These are phyloP conservation scores for Crocallis elinguaria DNA, from an alignment of 2,888 invertebrate species.

Conservation along the genomic window DNA sequence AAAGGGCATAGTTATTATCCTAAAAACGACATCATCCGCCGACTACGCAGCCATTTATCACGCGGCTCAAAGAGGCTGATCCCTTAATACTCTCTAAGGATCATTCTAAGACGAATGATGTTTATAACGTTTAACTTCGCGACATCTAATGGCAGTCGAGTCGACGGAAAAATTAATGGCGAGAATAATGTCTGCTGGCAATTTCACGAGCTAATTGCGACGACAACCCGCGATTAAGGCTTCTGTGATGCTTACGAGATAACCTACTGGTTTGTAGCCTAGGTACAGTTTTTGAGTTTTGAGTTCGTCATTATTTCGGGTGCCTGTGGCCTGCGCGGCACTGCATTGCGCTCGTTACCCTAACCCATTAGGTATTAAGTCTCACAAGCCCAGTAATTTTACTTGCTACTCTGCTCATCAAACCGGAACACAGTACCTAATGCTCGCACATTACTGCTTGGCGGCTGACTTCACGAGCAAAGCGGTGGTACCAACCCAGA, in stretches of 20 bases:
- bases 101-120: conserved; percentile 57
- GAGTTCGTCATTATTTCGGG: too few relatives aligned
- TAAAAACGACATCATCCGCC: conserved; percentile 26
- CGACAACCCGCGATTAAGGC: conserved; percentile 51
- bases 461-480: too few relatives aligned
- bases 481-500: too few relatives aligned
- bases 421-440: too few relatives aligned
- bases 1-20: conserved; percentile 31
- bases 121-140: conserved; percentile 56
- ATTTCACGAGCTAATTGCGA: conserved; percentile 59
- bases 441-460: too few relatives aligned
- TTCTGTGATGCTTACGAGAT: conserved; percentile 43
- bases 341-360: too few relatives aligned
- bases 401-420: too few relatives aligned
- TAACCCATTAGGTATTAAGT: too few relatives aligned
- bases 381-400: too few relatives aligned
- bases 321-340: too few relatives aligned
- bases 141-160: conserved; percentile 56
- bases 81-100: conserved; percentile 54
- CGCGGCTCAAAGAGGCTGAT: conserved; percentile 60
- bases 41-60: conserved; percentile 59
- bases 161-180: conserved; percentile 68
- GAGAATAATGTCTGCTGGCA: conserved; percentile 53
- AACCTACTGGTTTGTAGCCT: neutral
- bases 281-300: too few relatives aligned